Conservation (phyloP, 2,888 invertebrate genomes). For the Agrochola lychnidis region DNA sequence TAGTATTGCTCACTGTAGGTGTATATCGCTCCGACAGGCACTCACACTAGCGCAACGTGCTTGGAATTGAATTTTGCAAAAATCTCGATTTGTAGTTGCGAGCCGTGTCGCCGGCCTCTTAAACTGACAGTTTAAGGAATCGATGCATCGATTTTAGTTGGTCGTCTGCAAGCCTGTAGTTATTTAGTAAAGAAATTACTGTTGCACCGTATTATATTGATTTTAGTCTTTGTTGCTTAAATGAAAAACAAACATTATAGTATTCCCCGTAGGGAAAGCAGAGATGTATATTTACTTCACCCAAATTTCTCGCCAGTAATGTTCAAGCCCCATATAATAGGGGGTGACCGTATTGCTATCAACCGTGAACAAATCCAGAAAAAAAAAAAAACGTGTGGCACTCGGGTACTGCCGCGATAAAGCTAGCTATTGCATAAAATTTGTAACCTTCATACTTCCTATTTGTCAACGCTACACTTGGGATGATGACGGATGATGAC, state of each 20-base stretch:
- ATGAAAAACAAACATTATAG: neutral
- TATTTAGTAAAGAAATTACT: neutral
- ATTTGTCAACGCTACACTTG: no score
- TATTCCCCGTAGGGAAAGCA: neutral
- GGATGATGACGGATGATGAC: no score
- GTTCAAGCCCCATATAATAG: neutral
- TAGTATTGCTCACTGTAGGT: no score
- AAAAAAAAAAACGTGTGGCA: no score
- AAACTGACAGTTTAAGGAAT: slow-evolving; percentile 1
- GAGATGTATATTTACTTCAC: neutral
- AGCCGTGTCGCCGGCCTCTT: no score
- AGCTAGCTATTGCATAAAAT: no score
- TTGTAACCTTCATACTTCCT: no score
- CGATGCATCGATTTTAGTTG: neutral
- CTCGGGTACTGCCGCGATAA: no score
- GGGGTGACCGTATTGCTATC: neutral
- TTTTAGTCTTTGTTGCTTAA: neutral
- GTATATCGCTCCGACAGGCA: no score
- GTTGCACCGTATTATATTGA: neutral
- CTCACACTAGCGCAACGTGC: no score
- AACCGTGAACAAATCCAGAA: neutral
- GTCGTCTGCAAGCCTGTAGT: neutral
- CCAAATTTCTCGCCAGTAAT: neutral
- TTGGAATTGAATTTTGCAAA: no score
- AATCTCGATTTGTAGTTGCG: no score